Evolutionary conservation across 1,140 invertebrate species (phyloP).

Genomic region (Gonioctena quinquepunctata): DNA sequence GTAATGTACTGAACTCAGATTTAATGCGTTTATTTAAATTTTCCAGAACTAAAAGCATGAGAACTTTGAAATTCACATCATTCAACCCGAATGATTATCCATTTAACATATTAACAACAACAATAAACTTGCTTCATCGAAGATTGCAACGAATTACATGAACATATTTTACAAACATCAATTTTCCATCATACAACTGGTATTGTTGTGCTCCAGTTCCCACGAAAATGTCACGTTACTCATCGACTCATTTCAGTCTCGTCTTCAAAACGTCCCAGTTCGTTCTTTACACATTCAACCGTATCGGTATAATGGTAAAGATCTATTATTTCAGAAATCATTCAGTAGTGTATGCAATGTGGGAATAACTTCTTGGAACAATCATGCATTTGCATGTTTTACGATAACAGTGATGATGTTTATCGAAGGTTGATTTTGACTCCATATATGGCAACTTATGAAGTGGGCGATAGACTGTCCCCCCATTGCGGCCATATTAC

Average conservation of each 20-base stretch:
- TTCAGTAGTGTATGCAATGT: not conserved
- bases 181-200: not conserved
- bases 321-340: not conserved
- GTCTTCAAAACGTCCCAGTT: not conserved
- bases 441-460: no score
- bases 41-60: no score
- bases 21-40: no score
- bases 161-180: not conserved
- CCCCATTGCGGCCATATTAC: no score
- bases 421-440: no score
- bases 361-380: no score
- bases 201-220: slow-evolving; percentile 7
- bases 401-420: no score
- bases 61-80: not conserved
- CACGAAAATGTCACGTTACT: slow-evolving; percentile 10
- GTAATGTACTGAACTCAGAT: no score
- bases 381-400: no score
- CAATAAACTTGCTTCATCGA: not conserved
- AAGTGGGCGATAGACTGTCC: no score
- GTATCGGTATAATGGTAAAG: no score
- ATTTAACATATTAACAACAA: not conserved
- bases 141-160: not conserved
- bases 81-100: not conserved
- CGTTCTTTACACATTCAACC: no score
- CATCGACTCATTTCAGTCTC: not conserved